These are phyloP conservation scores for Tetramorium simillimum DNA, from an alignment of 1,140 invertebrate species.

Conservation along the genomic window DNA sequence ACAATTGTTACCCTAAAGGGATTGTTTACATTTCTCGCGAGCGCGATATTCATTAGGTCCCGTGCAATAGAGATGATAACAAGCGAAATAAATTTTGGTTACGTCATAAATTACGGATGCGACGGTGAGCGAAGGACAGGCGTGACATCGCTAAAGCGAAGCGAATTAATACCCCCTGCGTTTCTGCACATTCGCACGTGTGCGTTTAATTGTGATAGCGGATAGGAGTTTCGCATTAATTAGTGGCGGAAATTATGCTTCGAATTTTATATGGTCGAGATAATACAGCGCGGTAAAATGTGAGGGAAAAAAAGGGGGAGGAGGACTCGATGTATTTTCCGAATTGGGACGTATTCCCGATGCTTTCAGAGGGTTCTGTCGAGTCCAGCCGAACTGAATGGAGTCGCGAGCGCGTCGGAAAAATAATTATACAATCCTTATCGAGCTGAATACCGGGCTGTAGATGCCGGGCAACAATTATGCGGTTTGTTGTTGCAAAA, in stretches of 20 bases:
- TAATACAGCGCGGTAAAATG: slow-evolving; percentile 1
- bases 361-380: not conserved
- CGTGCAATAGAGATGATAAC: slow-evolving; percentile 36
- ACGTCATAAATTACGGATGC: slow-evolving; percentile 51
- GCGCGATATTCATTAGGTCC: slow-evolving; percentile 46
- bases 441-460: not conserved
- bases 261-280: slow-evolving; percentile 22
- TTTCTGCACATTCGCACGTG: slow-evolving; percentile 18
- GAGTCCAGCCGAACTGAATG: not conserved
- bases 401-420: not conserved
- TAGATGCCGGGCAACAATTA: slow-evolving; percentile 32
- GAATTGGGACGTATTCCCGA: not conserved
- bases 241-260: slow-evolving; percentile 36
- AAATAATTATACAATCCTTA: slow-evolving; percentile 44
- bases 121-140: slow-evolving; percentile 40
- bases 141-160: slow-evolving; percentile 20
- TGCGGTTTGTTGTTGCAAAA: slow-evolving; percentile 48
- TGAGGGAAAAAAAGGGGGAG: not conserved
- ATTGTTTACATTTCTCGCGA: slow-evolving; percentile 55
- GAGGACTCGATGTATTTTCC: not conserved
- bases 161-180: slow-evolving; percentile 42
- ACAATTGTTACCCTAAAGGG: slow-evolving; percentile 52
- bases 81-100: slow-evolving; percentile 58
- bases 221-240: slow-evolving; percentile 53
- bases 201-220: slow-evolving; percentile 31